phyloP scores from a whole-genome alignment of 1,140 invertebrate species.

The Heliconius congener region DNA sequence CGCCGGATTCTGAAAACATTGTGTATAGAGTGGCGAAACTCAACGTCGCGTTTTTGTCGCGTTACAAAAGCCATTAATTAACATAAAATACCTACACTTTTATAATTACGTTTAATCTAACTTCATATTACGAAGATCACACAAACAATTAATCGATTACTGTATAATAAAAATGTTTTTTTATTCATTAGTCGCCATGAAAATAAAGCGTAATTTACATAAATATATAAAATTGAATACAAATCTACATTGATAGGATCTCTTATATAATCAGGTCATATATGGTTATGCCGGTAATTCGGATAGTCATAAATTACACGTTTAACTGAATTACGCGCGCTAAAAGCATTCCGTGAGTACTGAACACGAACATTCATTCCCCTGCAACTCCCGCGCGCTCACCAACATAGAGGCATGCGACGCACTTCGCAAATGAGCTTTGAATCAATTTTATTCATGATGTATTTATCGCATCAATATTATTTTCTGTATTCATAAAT shows the following conservation, averaged over 20 bases:
- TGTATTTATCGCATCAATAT: conserved; percentile 40
- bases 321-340: conserved; percentile 79
- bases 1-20: too few species aligned
- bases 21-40: too few species aligned
- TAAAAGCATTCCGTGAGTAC: conserved; percentile 74
- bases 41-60: too few species aligned
- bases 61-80: too few species aligned
- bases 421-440: conserved; percentile 71
- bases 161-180: too few species aligned
- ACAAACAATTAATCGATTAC: too few species aligned
- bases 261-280: neutral
- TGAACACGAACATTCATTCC: conserved; percentile 62
- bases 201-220: too few species aligned
- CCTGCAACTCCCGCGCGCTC: conserved; percentile 55
- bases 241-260: neutral
- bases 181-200: too few species aligned
- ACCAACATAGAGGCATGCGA: conserved; percentile 65
- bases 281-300: conserved; percentile 69
- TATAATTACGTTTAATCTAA: too few species aligned
- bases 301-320: conserved; percentile 77
- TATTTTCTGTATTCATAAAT: too few species aligned
- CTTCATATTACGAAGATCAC: too few species aligned
- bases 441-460: conserved; percentile 71
- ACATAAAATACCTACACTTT: too few species aligned
- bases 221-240: neutral